A percentile compares a stretch with the other conserved stretches of the same genome.
phyloP scores from a whole-genome alignment of 2,888 invertebrate species.

The Chelonus formosanus region DNA sequence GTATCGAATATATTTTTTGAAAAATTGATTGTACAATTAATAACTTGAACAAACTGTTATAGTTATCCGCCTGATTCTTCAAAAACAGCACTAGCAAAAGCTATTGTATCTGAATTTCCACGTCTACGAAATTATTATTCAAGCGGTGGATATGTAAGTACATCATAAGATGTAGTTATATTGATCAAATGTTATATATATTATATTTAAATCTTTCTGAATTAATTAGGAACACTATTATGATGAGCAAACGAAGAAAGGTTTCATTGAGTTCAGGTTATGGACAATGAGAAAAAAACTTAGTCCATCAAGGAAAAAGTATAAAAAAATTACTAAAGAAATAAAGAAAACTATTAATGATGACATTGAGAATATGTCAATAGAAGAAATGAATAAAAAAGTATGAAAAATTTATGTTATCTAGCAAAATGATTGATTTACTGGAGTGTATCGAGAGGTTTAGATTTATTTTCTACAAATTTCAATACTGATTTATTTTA shows the following conservation, averaged over 20 bases:
- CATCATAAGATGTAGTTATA: neutral
- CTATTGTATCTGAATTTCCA: neutral
- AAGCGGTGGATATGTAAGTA: slow-evolving; percentile 5
- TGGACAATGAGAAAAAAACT: neutral
- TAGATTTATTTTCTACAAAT: too few species aligned
- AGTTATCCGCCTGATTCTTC: slow-evolving; percentile 1
- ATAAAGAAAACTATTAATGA: too few species aligned
- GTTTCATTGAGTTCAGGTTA: neutral
- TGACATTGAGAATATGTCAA: too few species aligned
- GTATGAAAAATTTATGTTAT: too few species aligned
- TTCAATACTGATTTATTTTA: neutral
- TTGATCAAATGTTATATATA: too few species aligned
- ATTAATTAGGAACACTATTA: slow-evolving; percentile 4
- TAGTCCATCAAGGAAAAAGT: slow-evolving; percentile 1
- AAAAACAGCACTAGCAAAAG: neutral
- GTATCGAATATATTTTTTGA: neutral
- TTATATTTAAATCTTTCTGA: too few species aligned
- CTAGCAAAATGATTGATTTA: too few species aligned
- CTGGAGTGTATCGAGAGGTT: too few species aligned
- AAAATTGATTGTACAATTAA: neutral
- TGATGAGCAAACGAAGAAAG: neutral
- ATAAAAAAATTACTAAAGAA: neutral
- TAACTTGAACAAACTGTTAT: too few species aligned
- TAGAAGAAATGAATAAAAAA: too few species aligned
- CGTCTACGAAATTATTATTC: too few species aligned